These are phyloP conservation scores for Mormyrus hasselquistii DNA, from an alignment of 2,797 vertebrate species.

Conservation along the genomic window DNA sequence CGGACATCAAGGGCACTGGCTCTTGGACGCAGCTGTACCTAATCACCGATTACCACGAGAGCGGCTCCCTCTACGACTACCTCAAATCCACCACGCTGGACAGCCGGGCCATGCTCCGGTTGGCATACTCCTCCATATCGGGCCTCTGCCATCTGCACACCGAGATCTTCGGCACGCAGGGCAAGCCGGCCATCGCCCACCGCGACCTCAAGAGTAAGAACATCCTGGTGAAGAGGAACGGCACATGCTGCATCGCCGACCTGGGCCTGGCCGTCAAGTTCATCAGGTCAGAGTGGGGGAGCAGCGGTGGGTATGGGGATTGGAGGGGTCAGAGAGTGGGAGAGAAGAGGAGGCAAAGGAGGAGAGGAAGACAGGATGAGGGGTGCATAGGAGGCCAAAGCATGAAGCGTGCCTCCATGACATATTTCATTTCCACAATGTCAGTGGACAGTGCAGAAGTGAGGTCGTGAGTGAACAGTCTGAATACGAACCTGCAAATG, in stretches of 20 bases:
- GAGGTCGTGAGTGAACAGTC: neutral
- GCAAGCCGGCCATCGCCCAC: slow-evolving; percentile 93
- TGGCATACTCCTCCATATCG: slow-evolving; percentile 86
- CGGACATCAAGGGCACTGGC: slow-evolving; percentile 95
- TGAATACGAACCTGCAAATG: neutral
- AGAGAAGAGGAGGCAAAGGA: neutral
- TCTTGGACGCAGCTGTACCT: slow-evolving; percentile 96
- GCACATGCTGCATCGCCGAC: slow-evolving; percentile 92
- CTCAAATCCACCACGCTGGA: slow-evolving; percentile 90
- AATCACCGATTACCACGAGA: slow-evolving; percentile 96
- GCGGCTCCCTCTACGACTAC: slow-evolving; percentile 90
- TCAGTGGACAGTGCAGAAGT: neutral
- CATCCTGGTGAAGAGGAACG: slow-evolving; percentile 92
- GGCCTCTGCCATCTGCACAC: slow-evolving; percentile 94
- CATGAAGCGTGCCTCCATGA: neutral
- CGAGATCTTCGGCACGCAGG: slow-evolving; percentile 98
- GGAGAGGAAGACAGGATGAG: neutral
- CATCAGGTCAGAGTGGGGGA: slow-evolving; percentile 67
- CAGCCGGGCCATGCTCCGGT: slow-evolving; percentile 78
- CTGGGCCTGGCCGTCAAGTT: slow-evolving; percentile 93
- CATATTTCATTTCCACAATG: neutral
- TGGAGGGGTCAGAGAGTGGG: neutral
- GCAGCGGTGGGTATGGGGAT: neutral
- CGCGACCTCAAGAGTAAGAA: slow-evolving; percentile 98
- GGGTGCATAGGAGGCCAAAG: neutral